Evolutionary conservation across 2,797 vertebrate species (phyloP), one percentile per base, ranked within the genome.

Genomic region (Pipistrellus nathusii): DNA sequence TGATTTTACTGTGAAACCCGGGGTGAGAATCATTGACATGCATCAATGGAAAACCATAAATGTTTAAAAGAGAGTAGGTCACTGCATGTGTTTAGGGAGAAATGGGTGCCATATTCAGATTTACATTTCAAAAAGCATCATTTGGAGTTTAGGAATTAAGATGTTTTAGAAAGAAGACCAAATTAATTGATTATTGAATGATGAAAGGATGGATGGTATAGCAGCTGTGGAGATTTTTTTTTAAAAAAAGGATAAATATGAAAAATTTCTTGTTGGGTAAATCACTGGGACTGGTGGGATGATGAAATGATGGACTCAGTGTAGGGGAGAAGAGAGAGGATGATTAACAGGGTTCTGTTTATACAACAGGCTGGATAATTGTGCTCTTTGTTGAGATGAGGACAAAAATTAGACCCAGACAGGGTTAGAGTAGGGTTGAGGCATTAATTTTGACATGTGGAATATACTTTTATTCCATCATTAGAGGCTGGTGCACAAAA

Each of bases 251-350:
- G 15, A 8, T 77, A 17, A 30, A 20, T 55, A 32, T 25, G 41
- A 86, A 75, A 85, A 17, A 55, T 86, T 69, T 82, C 85, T 77
- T 20, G 66, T 57, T 68, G 27, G 23, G 53, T 68, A 88, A 90
- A 87, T 32, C 46, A 20, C 44, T 77, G 72, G 69, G 32, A 59
- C 64, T 32, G 30, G n/a, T 12, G 72, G 41, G 18, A 48, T 44
- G 23, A 46, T n/a, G 59, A 72, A 46, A 66, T 51, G 57, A 62
- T 9, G 8, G 17, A 68, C 20, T 84, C 8, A 2, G 4, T 17
- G 4, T 8, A 55, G 35, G 32, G 44, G 35, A 76, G 62, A 38
- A 81, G 48, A 76, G 75, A 68, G 21, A 20, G 4, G 57, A 30
- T 12, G 38, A 38, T 15, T 14, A 4, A 8, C 3, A 12, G 53